Conservation (phyloP, 2,113 vertebrate species). For the Scortum barcoo region DNA sequence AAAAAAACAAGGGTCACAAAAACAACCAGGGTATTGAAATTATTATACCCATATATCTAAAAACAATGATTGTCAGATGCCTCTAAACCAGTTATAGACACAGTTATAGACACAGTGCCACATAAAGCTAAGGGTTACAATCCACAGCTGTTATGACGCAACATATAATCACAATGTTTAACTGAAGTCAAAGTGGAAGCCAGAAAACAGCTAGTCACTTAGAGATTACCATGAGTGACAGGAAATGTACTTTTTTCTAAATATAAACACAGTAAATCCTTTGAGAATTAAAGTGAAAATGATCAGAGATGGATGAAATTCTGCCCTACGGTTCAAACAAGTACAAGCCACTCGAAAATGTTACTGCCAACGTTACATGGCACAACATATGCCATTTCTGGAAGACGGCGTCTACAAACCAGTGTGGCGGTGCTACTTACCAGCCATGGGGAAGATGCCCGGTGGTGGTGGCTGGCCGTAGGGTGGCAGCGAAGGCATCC, state of each 20-base stretch:
- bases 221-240: not conserved
- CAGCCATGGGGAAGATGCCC: conserved; percentile 91
- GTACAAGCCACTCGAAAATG: not conserved
- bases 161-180: not conserved
- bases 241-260: not conserved
- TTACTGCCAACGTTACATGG: not conserved
- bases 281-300: not conserved
- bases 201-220: not conserved
- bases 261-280: not conserved
- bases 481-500: conserved; percentile 88
- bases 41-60: not conserved
- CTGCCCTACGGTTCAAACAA: not conserved
- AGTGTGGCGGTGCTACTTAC: conserved; percentile 79
- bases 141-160: too few species aligned
- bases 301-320: not conserved
- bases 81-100: not conserved
- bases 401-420: not conserved
- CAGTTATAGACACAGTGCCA: not conserved
- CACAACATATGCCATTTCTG: not conserved
- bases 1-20: not conserved
- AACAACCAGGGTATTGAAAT: not conserved
- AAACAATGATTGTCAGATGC: not conserved
- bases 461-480: conserved; percentile 91
- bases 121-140: not conserved
- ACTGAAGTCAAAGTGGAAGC: not conserved